Conservation (phyloP, 1,140 invertebrate genomes). For the Cataglyphis hispanica region DNA sequence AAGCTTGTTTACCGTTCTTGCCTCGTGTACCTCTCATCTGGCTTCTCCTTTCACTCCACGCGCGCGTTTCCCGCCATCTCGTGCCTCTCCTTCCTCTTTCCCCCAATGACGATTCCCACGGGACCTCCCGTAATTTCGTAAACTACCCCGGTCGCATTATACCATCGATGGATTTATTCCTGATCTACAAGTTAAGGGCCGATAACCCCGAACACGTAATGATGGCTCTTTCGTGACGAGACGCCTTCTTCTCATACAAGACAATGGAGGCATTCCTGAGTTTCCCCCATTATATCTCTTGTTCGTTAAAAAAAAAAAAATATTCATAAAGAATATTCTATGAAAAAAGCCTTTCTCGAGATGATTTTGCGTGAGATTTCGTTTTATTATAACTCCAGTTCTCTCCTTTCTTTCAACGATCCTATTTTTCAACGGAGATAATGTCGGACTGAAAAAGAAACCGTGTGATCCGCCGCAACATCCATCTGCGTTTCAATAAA, state of each 20-base stretch:
- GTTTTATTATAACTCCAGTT: not conserved
- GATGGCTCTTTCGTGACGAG: not conserved
- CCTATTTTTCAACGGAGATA: not conserved
- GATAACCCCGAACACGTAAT: not conserved
- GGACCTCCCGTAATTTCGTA: slow-evolving; percentile 36
- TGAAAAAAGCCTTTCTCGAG: not conserved
- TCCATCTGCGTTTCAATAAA: slow-evolving; percentile 38
- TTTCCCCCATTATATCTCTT: too few species aligned
- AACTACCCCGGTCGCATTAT: slow-evolving; percentile 44
- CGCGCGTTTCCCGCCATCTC: not conserved
- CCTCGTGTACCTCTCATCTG: slow-evolving; percentile 7
- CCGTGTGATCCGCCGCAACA: not conserved
- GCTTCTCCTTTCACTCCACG: slow-evolving; percentile 24
- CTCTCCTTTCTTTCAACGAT: not conserved
- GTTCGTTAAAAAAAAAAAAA: not conserved
- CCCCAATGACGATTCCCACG: slow-evolving; percentile 27
- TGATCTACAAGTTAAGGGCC: slow-evolving; percentile 40
- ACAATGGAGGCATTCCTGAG: not conserved
- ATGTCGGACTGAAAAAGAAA: not conserved
- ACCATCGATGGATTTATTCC: slow-evolving; percentile 42
- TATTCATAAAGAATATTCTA: not conserved
- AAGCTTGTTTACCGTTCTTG: slow-evolving; percentile 73
- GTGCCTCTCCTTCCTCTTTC: slow-evolving; percentile 17
- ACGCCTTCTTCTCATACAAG: slow-evolving; percentile 1
- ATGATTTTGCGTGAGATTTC: not conserved